These are phyloP conservation scores for Xerus inauris DNA, from an alignment of 2,113 vertebrate genomes.

Conservation along the genomic window DNA sequence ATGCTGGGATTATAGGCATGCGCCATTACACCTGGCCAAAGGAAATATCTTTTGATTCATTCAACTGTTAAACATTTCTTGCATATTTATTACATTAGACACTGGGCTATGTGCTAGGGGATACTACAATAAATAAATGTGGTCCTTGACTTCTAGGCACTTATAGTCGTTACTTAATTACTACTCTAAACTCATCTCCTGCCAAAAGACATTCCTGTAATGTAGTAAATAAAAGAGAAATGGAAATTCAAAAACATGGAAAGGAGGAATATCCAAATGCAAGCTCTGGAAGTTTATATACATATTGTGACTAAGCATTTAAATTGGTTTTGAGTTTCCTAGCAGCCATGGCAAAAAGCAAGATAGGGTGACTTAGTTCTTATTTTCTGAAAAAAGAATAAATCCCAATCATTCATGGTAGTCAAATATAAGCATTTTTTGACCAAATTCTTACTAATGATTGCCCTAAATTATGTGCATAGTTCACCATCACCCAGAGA, in stretches of 20 bases:
- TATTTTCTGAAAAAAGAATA: slow-evolving; percentile 8
- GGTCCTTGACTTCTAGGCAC: not conserved
- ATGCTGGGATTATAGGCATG: too few relatives aligned
- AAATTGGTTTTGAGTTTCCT: not conserved
- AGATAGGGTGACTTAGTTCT: not conserved
- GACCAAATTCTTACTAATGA: not conserved
- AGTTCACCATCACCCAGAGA: not conserved
- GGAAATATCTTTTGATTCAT: not conserved
- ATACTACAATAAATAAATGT: not conserved
- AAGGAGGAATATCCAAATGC: not conserved
- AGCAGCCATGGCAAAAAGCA: not conserved
- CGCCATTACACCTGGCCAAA: too few relatives aligned
- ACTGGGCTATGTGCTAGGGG: not conserved
- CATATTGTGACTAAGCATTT: not conserved
- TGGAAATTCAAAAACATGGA: not conserved
- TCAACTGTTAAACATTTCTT: slow-evolving; percentile 27
- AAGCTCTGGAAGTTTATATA: not conserved
- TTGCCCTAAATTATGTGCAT: not conserved
- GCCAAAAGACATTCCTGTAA: not conserved
- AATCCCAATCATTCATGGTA: not conserved
- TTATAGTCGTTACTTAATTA: not conserved
- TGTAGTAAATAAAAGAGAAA: not conserved
- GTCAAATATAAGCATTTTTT: not conserved
- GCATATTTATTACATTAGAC: not conserved
- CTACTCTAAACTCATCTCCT: not conserved